These are phyloP conservation scores for Cheilosia variabilis DNA, from an alignment of 2,888 invertebrate species.

Conservation along the genomic window DNA sequence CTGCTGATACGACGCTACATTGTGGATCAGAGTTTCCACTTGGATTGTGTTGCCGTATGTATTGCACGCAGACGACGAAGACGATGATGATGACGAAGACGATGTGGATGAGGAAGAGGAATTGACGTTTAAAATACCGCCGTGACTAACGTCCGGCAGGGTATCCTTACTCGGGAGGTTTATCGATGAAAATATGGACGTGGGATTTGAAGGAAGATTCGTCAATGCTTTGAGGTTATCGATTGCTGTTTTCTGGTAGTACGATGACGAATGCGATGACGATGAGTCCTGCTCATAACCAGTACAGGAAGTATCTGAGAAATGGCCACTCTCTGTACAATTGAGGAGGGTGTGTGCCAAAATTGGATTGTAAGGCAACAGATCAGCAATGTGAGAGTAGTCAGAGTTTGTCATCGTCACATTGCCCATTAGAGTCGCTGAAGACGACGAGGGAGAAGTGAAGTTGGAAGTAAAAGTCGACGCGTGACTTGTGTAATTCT, in stretches of 20 bases:
- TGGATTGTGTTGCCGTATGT: conserved; percentile 60
- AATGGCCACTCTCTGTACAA: conserved; percentile 76
- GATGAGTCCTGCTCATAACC: conserved; percentile 69
- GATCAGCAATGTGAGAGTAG: conserved; percentile 76
- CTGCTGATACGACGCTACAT: conserved; percentile 65
- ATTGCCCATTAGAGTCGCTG: conserved; percentile 52
- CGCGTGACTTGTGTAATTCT: conserved; percentile 36
- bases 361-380: conserved; percentile 76
- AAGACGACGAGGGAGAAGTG: conserved; percentile 56
- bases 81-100: conserved; percentile 55
- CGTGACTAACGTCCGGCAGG: conserved; percentile 12
- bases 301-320: conserved; percentile 71
- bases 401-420: conserved; percentile 66
- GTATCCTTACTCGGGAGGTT: conserved; percentile 77
- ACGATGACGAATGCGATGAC: conserved; percentile 60
- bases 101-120: conserved; percentile 59
- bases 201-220: conserved; percentile 84
- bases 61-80: conserved; percentile 51
- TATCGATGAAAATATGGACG: conserved; percentile 85
- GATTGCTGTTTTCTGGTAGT: conserved; percentile 83
- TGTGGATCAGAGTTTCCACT: conserved; percentile 76
- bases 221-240: conserved; percentile 85
- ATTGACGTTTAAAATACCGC: conserved; percentile 15
- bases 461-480: conserved; percentile 50
- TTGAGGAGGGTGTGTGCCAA: conserved; percentile 76